These are phyloP conservation scores for Lucilia cuprina DNA, from an alignment of 1,140 invertebrate species.

Conservation along the genomic window DNA sequence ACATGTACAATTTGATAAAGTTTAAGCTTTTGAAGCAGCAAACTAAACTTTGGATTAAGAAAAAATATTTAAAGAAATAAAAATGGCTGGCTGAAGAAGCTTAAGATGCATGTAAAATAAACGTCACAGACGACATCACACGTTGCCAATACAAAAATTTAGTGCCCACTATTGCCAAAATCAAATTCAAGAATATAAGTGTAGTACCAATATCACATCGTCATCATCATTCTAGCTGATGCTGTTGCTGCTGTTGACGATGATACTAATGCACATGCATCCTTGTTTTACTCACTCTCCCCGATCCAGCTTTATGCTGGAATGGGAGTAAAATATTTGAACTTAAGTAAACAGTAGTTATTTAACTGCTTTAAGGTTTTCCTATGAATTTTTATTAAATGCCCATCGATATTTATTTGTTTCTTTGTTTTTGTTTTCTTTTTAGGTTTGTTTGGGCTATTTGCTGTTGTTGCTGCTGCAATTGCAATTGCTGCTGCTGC, in stretches of 20 bases:
- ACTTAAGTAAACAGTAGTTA: conserved; percentile 25
- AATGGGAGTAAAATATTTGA: conserved; percentile 28
- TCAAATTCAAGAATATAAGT: not conserved
- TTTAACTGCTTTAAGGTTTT: conserved; percentile 28
- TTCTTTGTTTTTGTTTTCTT: not conserved
- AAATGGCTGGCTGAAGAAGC: conserved; percentile 6
- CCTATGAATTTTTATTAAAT: conserved; percentile 33
- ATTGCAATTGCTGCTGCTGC: not conserved
- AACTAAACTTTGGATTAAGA: not conserved
- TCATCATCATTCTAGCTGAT: conserved; percentile 16
- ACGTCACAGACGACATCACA: conserved; percentile 40
- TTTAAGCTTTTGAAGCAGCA: conserved; percentile 21
- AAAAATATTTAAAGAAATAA: not conserved
- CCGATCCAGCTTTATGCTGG: not conserved
- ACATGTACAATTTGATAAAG: conserved; percentile 21
- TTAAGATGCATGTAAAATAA: conserved; percentile 23
- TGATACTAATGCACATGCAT: not conserved
- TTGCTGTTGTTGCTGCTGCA: not conserved
- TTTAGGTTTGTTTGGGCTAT: not conserved
- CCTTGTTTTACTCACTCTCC: not conserved
- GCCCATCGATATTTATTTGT: conserved; percentile 20
- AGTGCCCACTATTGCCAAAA: conserved; percentile 35
- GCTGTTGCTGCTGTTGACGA: not conserved
- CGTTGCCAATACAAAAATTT: conserved; percentile 40
- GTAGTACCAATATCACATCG: not conserved